Percentiles rank a stretch among this genome's conserved stretches.
Evolutionary conservation across 30 jellyfish, hydroid and myxozoan genomes (phyloP).

Genomic region (Aurelia aurita): DNA sequence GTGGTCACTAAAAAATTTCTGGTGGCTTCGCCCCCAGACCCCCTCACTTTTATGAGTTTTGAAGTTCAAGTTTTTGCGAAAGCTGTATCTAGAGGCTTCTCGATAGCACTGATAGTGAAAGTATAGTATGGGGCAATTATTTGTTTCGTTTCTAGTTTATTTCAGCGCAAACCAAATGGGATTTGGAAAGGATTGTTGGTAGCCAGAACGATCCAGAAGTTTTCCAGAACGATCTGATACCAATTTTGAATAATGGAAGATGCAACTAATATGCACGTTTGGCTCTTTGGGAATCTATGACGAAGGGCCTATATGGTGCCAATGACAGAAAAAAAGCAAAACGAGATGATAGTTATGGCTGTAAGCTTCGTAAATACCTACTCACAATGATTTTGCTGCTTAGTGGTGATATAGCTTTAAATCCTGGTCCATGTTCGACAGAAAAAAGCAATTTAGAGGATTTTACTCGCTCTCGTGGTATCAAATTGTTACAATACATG

Average conservation of each 20-base stretch:
- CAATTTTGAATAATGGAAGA: constrained; percentile 36
- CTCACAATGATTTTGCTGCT: constrained; percentile 45
- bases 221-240: constrained; percentile 61
- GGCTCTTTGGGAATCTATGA: constrained; percentile 44
- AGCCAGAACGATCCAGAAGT: constrained; percentile 25
- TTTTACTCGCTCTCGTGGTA: constrained; percentile 49
- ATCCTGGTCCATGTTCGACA: constrained; percentile 65
- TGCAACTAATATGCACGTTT: constrained; percentile 52
- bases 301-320: constrained; percentile 54
- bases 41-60: no score
- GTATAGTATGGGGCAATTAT: no score
- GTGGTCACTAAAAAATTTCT: no score
- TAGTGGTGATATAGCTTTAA: constrained; percentile 42
- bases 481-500: constrained; percentile 50
- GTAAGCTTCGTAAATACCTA: constrained; percentile 41
- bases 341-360: constrained; percentile 28
- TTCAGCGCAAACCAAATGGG: no score
- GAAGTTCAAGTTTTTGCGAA: no score
- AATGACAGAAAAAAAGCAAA: constrained; percentile 48
- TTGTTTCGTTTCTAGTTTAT: no score
- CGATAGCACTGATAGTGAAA: no score
- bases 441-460: constrained; percentile 27
- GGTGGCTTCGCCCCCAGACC: no score
- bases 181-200: no score
- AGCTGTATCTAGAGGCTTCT: no score